A percentile compares a stretch with the other conserved stretches of the same genome.
phyloP scores from a whole-genome alignment of 1,140 invertebrate species.

The Drosophila takahashii region DNA sequence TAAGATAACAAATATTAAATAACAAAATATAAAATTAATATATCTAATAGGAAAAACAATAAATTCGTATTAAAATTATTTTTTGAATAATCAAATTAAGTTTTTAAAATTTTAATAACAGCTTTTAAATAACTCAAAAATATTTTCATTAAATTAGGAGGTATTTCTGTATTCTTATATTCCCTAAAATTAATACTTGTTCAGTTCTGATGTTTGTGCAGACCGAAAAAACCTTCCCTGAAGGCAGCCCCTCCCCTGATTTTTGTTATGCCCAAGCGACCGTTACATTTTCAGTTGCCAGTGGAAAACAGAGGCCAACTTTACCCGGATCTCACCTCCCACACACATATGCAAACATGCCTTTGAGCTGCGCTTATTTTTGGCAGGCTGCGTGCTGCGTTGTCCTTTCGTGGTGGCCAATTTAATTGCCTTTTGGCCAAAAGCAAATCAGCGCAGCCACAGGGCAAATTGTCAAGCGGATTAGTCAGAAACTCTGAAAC shows the following conservation, averaged over 20 bases:
- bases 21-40: too few species aligned
- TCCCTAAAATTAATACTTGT: constrained; percentile 7
- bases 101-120: too few species aligned
- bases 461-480: constrained; percentile 39
- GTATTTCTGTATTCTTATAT: constrained; percentile 4
- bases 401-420: constrained; percentile 47
- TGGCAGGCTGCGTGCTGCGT: constrained; percentile 1
- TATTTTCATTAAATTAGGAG: neutral
- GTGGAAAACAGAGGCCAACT: constrained; percentile 2
- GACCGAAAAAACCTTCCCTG: constrained; percentile 33
- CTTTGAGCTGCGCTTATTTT: constrained; percentile 25
- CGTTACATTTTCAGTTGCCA: constrained; percentile 67
- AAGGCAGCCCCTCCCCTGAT: constrained; percentile 13
- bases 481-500: constrained; percentile 17
- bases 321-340: constrained; percentile 13
- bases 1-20: too few species aligned
- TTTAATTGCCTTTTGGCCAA: constrained; percentile 63
- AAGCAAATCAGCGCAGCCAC: constrained; percentile 45
- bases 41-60: too few species aligned
- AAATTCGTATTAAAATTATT: too few species aligned
- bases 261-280: constrained; percentile 36
- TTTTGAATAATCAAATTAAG: too few species aligned
- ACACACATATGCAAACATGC: constrained; percentile 1
- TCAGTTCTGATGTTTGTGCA: constrained; percentile 16
- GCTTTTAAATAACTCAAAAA: too few species aligned